Base-by-base conservation (phyloP, 2,888 invertebrate genomes). In the Hofmannophila pseudospretella region DNA sequence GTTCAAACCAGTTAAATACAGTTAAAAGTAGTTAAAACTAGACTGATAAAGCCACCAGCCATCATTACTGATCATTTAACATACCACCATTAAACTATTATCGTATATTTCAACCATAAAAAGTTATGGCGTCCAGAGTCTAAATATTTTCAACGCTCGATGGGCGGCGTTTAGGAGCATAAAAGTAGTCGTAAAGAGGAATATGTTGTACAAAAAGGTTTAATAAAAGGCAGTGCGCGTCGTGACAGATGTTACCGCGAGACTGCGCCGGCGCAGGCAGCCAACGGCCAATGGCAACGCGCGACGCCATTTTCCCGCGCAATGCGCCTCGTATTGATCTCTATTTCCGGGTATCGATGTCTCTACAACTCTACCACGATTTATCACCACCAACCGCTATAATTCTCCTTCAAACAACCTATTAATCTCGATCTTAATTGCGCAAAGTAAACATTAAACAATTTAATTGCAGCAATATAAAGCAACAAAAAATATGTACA, bases 111-210 rank as follows among this genome's bases (percentile, higher is more conserved):
- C 48, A 57, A 59, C 67, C 63, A 68, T 78, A 78, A 79, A 79
- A 71, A 65, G 65, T 72, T 72, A 79, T 71, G 54, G 71, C 62
- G 31, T 25, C 30, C 33, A 8, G 23, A 37, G 64, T 69, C 71
- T 76, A 77, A 80, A 78, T 78, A 77, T 77, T 75, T 74, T 70
- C 67, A 71, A 65, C 63, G 66, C 63, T 67, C 54, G 58, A 65
- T 67, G 62, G 68, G 65, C 62, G 66, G 58, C 49, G 51, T 58
- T 52, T 44, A 41, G 39, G 43, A 45, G 45, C 46, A 48, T 65
- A 64, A 66, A 67, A 51, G 47, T 51, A 49, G 57, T 56, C 59
- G 39, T 46, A 42, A 48, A 38, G 35, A 23, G 29, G 19, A 39
- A 43, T 25, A 9, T 5, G 19, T 19, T 20, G n/a, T 11, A 11